Base-by-base conservation (phyloP, 2,113 vertebrate genomes). In the Melanotaenia duboulayi region DNA sequence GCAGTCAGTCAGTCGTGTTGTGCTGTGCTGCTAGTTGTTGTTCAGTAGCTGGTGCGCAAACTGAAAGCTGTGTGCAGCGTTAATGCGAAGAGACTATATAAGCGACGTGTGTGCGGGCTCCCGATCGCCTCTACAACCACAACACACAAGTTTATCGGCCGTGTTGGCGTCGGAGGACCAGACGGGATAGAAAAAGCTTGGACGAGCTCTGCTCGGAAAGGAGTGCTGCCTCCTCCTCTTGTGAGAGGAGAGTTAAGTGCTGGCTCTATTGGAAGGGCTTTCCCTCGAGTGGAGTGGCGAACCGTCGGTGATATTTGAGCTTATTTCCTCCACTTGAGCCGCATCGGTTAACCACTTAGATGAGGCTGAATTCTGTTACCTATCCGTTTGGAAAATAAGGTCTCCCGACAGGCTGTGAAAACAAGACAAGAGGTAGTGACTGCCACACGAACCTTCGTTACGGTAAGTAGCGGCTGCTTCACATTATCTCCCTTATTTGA, bases 11-110 rank as follows among this genome's bases (percentile, higher is more conserved):
- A 55, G 55, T 58, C 73, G 58, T 75, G 76, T 74, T 78, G 65
- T 73, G 66, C 80, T 79, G 83, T 35, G 78, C 65, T 78, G 82
- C 76, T 84, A 74, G 85, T 89, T 90, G 89, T 87, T 85, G 87
- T 89, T 85, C 77, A 24, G 76, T n/a, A 61, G 76, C 84, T 74
- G 82, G 86, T 85, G 84, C 84, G 76, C 82, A 79, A 84, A 87
- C 83, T 71, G 85, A 84, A 72, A 79, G 84, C 86, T 82, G 86
- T 74, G 84, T 35, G 44, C 62, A 19, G 48, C 28, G 69, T 78
- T 79, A 35, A 59, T 39, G 73, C 76, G 62, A 67, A 85, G 67
- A 71, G 81, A 71, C 82, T 84, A 78, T 71, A 73, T 25, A 72
- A 71, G 86, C 82, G 81, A 83, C 86, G 84, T 32, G 82, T 46